Base-by-base conservation (phyloP, 2,888 invertebrate genomes). In the Tuberolachnus salignus region DNA sequence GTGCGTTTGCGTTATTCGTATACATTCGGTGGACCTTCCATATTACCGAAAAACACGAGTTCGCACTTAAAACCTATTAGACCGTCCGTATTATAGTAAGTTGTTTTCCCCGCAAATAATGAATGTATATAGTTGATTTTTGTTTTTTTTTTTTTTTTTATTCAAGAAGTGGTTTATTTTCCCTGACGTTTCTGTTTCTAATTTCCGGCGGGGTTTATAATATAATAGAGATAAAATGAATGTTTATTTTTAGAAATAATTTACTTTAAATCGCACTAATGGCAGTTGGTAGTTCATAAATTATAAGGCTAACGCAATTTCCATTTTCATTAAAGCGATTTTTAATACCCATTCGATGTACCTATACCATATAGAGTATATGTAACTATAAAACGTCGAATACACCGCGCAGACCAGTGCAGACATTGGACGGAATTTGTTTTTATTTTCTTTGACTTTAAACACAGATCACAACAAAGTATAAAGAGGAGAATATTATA, bases 61-160 rank as follows among this genome's bases (percentile, higher is more conserved):
- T 71, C 13, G 59, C 59, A 59, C 59, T 59, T 46, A 13, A 26
- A 59, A 59, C 34, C 0, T 44, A 71, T 46, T 44, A 46, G 14
- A 8, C 13, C 21, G n/a, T 44, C 13, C 6, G 6, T 13, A 34
- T 34, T 34, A 6, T 34, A 34, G 34, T 34, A 34, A 9, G 26
- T 67, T 26, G 11, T n/a, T 67, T 49, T 21, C 9, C 13, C 13
- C 14, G 13, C 16, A 19, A 1, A 34, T 59, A 34, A n/a, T 13
- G n/a, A n/a, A n/a, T n/a, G n/a, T n/a, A 34, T 34, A 34, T 34
- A 34, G 34, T 34, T n/a, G n/a, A n/a, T n/a, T n/a, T n/a, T n/a
- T n/a, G n/a, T n/a, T n/a, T n/a, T n/a, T n/a, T n/a, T n/a, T n/a
- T n/a, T n/a, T n/a, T n/a, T n/a, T n/a, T n/a, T 4, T 34, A 51